These are phyloP conservation scores for Amazona ochrocephala DNA, from an alignment of 2,797 vertebrate species.

Conservation along the genomic window DNA sequence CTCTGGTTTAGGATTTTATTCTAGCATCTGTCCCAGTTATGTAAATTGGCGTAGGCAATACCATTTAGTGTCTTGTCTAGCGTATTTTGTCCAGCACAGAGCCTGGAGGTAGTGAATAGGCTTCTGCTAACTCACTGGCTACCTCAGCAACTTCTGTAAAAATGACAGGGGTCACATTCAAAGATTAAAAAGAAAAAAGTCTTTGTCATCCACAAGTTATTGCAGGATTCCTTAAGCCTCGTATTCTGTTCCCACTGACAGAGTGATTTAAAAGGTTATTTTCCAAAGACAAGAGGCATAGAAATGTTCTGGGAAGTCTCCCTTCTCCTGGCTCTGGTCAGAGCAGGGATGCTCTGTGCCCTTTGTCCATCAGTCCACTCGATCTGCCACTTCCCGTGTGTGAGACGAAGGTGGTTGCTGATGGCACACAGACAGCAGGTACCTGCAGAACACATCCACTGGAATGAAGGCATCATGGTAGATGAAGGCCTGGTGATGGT, in stretches of 20 bases:
- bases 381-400: rapidly evolving
- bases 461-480: neutral
- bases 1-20: neutral
- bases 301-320: neutral
- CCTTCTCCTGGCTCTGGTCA: rapidly evolving
- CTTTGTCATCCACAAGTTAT: neutral
- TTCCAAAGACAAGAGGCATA: neutral
- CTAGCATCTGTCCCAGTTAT: neutral
- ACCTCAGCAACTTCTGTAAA: neutral
- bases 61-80: neutral
- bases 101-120: neutral
- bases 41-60: neutral
- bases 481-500: rapidly evolving
- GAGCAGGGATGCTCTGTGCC: neutral
- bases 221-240: neutral
- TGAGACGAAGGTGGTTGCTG: neutral
- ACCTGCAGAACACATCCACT: neutral
- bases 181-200: neutral
- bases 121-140: neutral
- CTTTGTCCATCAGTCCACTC: rapidly evolving
- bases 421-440: neutral
- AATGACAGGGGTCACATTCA: neutral
- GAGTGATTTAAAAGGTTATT: neutral
- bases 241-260: rapidly evolving
- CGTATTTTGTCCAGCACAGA: neutral